These are phyloP conservation scores for Novumbra hubbsi DNA, from an alignment of 2,797 vertebrate species.

Conservation along the genomic window DNA sequence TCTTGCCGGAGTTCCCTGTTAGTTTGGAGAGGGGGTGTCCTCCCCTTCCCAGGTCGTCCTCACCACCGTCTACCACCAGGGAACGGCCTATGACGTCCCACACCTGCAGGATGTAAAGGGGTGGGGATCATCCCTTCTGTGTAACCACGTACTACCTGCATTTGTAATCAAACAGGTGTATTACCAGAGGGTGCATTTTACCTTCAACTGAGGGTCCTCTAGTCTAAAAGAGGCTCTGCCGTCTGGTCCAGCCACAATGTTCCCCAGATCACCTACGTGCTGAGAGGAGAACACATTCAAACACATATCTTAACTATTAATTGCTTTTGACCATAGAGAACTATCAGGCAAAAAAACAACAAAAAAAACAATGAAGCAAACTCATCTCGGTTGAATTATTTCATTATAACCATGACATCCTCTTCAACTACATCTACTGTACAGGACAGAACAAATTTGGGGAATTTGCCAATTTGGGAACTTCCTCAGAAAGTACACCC, in stretches of 20 bases:
- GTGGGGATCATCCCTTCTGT: background rate
- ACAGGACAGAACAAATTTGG: too few relatives aligned
- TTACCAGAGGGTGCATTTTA: slow-evolving; percentile 42
- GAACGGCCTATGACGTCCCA: slow-evolving; percentile 91
- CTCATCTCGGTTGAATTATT: background rate
- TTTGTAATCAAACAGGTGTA: background rate
- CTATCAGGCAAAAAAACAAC: too few relatives aligned
- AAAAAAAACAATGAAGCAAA: background rate
- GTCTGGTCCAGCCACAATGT: slow-evolving; percentile 72
- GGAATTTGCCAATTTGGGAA: background rate
- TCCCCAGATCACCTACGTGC: slow-evolving; percentile 91
- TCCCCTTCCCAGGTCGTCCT: slow-evolving; percentile 87
- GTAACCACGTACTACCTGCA: background rate
- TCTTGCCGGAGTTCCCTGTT: slow-evolving; percentile 87
- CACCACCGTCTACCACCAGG: slow-evolving; percentile 80
- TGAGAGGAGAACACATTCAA: slow-evolving; percentile 43
- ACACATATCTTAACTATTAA: background rate
- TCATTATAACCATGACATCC: background rate
- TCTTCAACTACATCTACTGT: background rate
- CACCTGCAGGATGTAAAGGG: slow-evolving; percentile 68
- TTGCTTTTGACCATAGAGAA: background rate
- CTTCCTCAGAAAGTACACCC: background rate
- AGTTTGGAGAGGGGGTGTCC: slow-evolving; percentile 77
- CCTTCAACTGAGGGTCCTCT: slow-evolving; percentile 83
- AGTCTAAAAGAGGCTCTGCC: slow-evolving; percentile 83